phyloP scores from a whole-genome alignment of 1,140 invertebrate species.

The Lordiphosa collinella region DNA sequence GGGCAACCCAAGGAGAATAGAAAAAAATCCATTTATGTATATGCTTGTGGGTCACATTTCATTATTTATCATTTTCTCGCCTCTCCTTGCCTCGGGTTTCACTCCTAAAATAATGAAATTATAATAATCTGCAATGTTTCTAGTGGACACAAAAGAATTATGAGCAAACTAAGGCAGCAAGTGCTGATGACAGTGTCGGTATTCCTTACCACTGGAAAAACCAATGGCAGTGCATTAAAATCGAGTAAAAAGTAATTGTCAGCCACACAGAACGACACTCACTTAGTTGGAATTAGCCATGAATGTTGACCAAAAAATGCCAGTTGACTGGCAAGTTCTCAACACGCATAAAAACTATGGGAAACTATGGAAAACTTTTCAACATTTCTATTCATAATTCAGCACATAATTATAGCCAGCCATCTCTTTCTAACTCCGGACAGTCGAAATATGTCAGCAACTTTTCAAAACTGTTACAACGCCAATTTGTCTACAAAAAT shows the following conservation, averaged over 20 bases:
- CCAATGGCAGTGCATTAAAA: constrained; percentile 48
- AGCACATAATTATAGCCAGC: constrained; percentile 65
- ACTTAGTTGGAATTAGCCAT: constrained; percentile 44
- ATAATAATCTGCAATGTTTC: background rate
- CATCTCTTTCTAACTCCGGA: constrained; percentile 27
- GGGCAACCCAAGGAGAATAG: background rate
- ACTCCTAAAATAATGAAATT: constrained; percentile 13
- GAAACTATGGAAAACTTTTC: constrained; percentile 49
- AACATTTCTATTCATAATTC: constrained; percentile 75
- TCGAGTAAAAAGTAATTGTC: constrained; percentile 29
- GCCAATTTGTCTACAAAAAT: constrained; percentile 59
- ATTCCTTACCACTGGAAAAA: background rate
- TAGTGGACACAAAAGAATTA: background rate
- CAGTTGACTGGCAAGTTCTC: constrained; percentile 47
- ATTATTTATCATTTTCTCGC: constrained; percentile 15
- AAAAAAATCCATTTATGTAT: background rate
- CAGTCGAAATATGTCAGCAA: constrained; percentile 62
- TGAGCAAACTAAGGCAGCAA: constrained; percentile 1
- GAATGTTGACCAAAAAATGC: constrained; percentile 57
- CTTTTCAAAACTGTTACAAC: constrained; percentile 71
- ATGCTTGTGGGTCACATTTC: constrained; percentile 9
- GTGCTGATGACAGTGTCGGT: background rate
- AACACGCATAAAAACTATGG: constrained; percentile 49
- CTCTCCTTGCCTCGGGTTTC: background rate
- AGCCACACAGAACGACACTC: constrained; percentile 8